Evolutionary conservation across 2,888 invertebrate genomes (phyloP).

Genomic region (Eilema sororculum): DNA sequence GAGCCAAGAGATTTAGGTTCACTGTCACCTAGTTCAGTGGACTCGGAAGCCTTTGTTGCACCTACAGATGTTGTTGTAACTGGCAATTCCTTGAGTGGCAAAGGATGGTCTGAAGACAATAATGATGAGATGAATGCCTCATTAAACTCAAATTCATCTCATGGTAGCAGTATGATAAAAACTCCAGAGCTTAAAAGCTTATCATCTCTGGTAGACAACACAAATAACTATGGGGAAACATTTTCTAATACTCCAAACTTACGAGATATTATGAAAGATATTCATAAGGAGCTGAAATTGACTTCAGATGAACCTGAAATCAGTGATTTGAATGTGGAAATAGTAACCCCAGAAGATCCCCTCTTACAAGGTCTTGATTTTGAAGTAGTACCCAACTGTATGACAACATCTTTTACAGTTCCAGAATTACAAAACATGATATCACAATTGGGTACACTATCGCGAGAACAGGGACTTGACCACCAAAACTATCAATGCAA

Average conservation of each 20-base stretch:
- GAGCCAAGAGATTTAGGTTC: conserved; percentile 58
- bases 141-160: conserved; percentile 83
- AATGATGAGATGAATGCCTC: conserved; percentile 85
- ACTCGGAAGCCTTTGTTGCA: conserved; percentile 72
- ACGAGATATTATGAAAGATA: conserved; percentile 87
- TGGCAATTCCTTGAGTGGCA: conserved; percentile 89
- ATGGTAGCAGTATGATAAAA: conserved; percentile 83
- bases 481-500: conserved; percentile 95
- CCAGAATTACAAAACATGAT: conserved; percentile 88
- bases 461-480: conserved; percentile 94
- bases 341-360: conserved; percentile 74
- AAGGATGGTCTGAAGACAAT: conserved; percentile 89
- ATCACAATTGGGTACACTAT: conserved; percentile 89
- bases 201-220: conserved; percentile 77
- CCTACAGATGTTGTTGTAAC: conserved; percentile 73
- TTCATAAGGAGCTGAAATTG: conserved; percentile 78
- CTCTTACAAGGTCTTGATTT: conserved; percentile 84
- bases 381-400: conserved; percentile 86
- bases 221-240: conserved; percentile 70
- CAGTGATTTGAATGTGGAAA: conserved; percentile 64
- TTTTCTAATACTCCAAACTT: conserved; percentile 81
- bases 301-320: conserved; percentile 70
- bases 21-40: conserved; percentile 69
- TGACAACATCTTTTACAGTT: conserved; percentile 84
- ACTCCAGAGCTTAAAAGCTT: conserved; percentile 83